Evolutionary conservation across 2,888 invertebrate species (phyloP).

Genomic region (Hyppa rectilinea): DNA sequence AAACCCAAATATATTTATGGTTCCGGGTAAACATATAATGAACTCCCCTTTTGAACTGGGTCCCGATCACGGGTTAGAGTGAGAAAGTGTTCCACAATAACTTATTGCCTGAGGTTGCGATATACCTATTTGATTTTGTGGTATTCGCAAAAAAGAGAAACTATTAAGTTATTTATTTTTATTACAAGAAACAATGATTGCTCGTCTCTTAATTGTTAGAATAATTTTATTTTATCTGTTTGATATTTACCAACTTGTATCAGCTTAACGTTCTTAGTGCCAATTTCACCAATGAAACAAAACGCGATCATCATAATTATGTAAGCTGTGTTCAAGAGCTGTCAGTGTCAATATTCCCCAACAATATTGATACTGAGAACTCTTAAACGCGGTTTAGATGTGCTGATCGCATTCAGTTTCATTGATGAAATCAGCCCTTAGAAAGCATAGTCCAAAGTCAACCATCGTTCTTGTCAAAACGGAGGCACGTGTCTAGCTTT

Average conservation of each 20-base stretch:
- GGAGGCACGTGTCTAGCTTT: constrained; percentile 83
- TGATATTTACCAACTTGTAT: constrained; percentile 7
- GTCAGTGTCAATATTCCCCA: too few relatives aligned
- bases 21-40: constrained; percentile 56
- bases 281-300: too few relatives aligned
- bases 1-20: constrained; percentile 60
- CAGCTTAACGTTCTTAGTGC: constrained; percentile 1
- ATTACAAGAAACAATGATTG: neutral
- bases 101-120: neutral
- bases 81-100: constrained; percentile 3
- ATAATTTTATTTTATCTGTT: neutral
- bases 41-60: constrained; percentile 32
- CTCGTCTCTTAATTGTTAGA: neutral
- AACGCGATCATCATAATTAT: too few relatives aligned
- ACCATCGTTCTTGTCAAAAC: constrained; percentile 74
- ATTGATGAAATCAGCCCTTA: too few relatives aligned
- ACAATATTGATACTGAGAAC: too few relatives aligned
- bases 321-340: too few relatives aligned
- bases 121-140: neutral
- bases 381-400: too few relatives aligned
- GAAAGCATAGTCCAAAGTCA: constrained; percentile 33
- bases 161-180: neutral
- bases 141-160: neutral
- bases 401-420: too few relatives aligned
- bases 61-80: constrained; percentile 23